Conservation (phyloP, 2,888 invertebrate species). For the Timema cristinae region DNA sequence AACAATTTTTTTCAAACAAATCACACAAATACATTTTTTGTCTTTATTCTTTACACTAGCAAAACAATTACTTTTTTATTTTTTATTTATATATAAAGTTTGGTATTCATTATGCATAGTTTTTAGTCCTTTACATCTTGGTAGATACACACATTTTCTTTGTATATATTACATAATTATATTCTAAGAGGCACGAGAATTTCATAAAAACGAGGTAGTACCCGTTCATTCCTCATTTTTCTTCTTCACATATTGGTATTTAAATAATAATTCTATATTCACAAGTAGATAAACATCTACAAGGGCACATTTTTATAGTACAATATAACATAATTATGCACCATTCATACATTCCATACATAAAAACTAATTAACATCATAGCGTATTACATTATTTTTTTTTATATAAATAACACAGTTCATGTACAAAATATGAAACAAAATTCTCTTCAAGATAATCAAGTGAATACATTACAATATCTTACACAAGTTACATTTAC, state of each 20-base stretch:
- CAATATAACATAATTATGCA: neutral
- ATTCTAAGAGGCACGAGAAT: slow-evolving; percentile 22
- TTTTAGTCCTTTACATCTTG: neutral
- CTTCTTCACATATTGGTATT: neutral
- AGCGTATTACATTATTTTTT: neutral
- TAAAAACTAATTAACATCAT: too few species aligned
- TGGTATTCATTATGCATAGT: neutral
- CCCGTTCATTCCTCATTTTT: slow-evolving; percentile 13
- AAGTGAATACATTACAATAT: slow-evolving; percentile 15
- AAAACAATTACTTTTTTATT: slow-evolving; percentile 19
- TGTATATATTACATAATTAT: slow-evolving; percentile 15
- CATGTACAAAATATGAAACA: slow-evolving; percentile 13
- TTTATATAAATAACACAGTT: slow-evolving; percentile 14
- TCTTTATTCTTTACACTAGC: slow-evolving; percentile 18
- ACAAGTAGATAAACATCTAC: too few species aligned
- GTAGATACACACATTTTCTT: too few species aligned
- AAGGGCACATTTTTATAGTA: too few species aligned
- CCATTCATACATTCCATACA: neutral
- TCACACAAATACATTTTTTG: slow-evolving; percentile 21
- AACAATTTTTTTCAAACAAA: slow-evolving; percentile 20
- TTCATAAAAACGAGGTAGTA: slow-evolving; percentile 23
- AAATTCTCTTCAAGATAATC: slow-evolving; percentile 6
- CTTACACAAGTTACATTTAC: slow-evolving; percentile 12
- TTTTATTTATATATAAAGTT: slow-evolving; percentile 18
- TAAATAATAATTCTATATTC: too few species aligned